These are phyloP conservation scores for Brotula barbata DNA, from an alignment of 2,797 vertebrate genomes.

Conservation along the genomic window DNA sequence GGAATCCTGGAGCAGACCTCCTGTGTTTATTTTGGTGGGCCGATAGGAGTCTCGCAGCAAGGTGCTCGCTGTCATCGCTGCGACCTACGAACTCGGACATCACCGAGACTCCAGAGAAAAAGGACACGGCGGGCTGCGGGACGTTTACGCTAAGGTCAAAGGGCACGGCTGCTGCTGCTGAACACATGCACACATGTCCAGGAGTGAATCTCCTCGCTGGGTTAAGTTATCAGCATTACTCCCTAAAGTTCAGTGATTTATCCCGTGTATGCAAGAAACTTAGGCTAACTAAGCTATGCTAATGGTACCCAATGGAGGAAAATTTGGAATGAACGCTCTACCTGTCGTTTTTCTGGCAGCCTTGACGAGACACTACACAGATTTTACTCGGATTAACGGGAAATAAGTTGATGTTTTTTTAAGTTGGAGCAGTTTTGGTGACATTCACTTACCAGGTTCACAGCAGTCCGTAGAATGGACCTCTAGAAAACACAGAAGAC, in stretches of 20 bases:
- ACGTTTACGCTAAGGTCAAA: conserved; percentile 64
- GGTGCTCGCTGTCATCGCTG: conserved; percentile 81
- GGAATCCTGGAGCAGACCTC: conserved; percentile 57
- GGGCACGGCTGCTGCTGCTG: conserved; percentile 64
- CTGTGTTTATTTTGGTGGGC: conserved; percentile 79
- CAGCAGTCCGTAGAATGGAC: too few relatives aligned
- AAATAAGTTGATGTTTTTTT: too few relatives aligned
- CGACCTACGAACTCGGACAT: conserved; percentile 78
- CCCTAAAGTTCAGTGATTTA: neutral
- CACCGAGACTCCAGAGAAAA: conserved; percentile 65
- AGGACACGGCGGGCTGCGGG: conserved; percentile 62
- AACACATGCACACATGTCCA: conserved; percentile 68
- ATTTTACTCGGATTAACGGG: too few relatives aligned
- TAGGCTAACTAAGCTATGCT: too few relatives aligned
- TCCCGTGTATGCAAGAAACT: too few relatives aligned
- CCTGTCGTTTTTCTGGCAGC: too few relatives aligned
- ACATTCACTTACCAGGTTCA: too few relatives aligned
- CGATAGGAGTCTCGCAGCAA: conserved; percentile 77
- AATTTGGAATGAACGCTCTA: too few relatives aligned
- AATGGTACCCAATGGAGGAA: too few relatives aligned
- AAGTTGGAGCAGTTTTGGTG: too few relatives aligned
- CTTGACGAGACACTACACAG: too few relatives aligned
- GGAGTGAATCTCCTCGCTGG: conserved; percentile 27
- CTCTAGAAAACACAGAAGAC: too few relatives aligned
- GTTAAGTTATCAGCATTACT: neutral